Conservation (phyloP, 2,888 invertebrate genomes). For the Dugesia japonica region DNA sequence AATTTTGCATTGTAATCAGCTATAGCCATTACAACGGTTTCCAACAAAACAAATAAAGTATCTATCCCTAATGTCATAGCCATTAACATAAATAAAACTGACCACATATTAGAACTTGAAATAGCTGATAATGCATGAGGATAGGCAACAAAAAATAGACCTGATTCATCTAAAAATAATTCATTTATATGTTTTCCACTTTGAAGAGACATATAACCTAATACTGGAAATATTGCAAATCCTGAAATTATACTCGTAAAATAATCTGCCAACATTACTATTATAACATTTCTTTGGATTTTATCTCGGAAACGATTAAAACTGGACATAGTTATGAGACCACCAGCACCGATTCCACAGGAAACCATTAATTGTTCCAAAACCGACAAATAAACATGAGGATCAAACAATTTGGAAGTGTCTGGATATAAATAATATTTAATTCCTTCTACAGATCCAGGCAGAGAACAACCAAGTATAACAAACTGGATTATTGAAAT, state of each 20-base stretch:
- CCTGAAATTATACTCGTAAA: background rate
- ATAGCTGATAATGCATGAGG: background rate
- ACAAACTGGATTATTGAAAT: background rate
- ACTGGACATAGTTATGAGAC: too few relatives aligned
- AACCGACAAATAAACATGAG: too few relatives aligned
- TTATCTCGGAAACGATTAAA: too few relatives aligned
- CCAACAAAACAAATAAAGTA: constrained; percentile 65
- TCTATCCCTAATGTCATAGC: background rate
- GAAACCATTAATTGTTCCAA: too few relatives aligned
- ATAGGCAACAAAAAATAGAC: background rate
- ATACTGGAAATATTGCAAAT: constrained; percentile 11
- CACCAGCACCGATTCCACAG: too few relatives aligned
- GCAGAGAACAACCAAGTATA: background rate
- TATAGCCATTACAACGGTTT: constrained; percentile 50
- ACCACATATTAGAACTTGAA: background rate
- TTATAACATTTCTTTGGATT: background rate
- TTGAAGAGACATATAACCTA: background rate
- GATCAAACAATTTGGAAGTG: background rate
- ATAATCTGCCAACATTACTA: background rate
- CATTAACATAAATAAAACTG: background rate
- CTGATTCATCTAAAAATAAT: background rate
- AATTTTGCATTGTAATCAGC: background rate
- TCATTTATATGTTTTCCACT: background rate
- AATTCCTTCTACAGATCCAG: background rate
- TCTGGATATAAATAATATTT: constrained; percentile 3